Evolutionary conservation across 2,113 vertebrate species (phyloP).

Genomic region (Uria lomvia): DNA sequence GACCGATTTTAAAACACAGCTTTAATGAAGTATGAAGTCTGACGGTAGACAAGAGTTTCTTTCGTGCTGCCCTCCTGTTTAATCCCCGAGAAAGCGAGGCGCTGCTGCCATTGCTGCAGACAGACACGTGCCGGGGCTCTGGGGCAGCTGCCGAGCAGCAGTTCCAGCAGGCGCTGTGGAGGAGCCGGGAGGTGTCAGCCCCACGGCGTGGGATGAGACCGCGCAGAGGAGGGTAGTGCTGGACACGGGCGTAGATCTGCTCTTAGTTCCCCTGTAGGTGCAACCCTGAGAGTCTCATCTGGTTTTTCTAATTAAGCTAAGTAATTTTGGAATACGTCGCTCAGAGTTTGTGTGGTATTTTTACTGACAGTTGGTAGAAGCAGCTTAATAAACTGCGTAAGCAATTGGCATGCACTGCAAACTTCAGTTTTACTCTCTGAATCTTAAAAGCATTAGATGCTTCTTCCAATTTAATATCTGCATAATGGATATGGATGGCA

Average conservation of each 20-base stretch:
- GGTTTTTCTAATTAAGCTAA: neutral
- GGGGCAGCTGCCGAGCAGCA: rapidly evolving
- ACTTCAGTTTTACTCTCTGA: conserved; percentile 31
- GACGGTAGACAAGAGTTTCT: neutral
- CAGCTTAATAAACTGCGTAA: conserved; percentile 10
- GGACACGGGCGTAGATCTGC: neutral
- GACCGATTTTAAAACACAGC: neutral
- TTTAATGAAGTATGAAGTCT: neutral
- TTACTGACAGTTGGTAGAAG: neutral
- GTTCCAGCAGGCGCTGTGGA: neutral
- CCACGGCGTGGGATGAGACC: neutral
- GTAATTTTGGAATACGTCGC: neutral
- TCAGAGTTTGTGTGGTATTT: neutral
- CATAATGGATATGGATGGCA: conserved; percentile 11
- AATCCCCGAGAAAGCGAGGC: rapidly evolving
- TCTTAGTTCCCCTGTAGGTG: neutral
- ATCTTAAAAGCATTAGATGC: conserved; percentile 49
- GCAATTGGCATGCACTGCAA: neutral
- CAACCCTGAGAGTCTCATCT: neutral
- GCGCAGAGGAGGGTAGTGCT: rapidly evolving
- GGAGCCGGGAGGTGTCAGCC: rapidly evolving
- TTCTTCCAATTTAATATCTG: conserved; percentile 46
- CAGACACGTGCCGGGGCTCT: neutral
- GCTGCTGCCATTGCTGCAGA: neutral
- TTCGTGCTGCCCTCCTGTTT: neutral